Evolutionary conservation across 2,888 invertebrate genomes (phyloP).

Genomic region (Drosophila acutilabella): DNA sequence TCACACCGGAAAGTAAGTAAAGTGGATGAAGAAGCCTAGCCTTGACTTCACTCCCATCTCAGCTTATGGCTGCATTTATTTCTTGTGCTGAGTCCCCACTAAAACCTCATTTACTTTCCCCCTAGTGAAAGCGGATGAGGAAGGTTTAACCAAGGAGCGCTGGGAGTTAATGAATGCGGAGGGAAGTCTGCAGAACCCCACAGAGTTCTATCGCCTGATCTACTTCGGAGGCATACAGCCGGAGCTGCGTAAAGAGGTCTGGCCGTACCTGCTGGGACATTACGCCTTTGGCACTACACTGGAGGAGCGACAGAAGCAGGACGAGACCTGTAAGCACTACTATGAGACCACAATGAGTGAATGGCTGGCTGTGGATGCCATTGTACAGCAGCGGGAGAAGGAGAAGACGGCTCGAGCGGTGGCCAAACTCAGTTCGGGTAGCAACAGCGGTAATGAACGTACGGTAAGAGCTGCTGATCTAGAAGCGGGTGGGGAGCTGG

Average conservation of each 20-base stretch:
- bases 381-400: slow-evolving; percentile 92
- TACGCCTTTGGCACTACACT: slow-evolving; percentile 90
- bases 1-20: slow-evolving; percentile 87
- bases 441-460: slow-evolving; percentile 86
- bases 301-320: slow-evolving; percentile 88
- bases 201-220: slow-evolving; percentile 92
- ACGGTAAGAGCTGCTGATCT: slow-evolving; percentile 85
- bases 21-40: no score
- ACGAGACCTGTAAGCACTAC: slow-evolving; percentile 89
- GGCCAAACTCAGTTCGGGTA: slow-evolving; percentile 93
- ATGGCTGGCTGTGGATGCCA: slow-evolving; percentile 97
- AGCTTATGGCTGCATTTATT: no score
- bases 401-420: slow-evolving; percentile 94
- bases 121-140: slow-evolving; percentile 87
- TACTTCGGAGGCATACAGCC: slow-evolving; percentile 95
- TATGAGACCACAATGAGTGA: slow-evolving; percentile 97
- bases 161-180: slow-evolving; percentile 90
- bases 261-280: slow-evolving; percentile 95
- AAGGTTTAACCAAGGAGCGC: slow-evolving; percentile 90
- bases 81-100: no score
- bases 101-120: no score
- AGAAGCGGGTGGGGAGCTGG: slow-evolving; percentile 87
- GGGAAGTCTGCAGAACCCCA: slow-evolving; percentile 87
- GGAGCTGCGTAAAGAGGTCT: slow-evolving; percentile 91
- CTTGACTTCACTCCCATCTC: no score